A percentile compares a stretch with the other conserved stretches of the same genome.
These are phyloP conservation scores for Oxyteleia sp. DNA, from an alignment of 2,888 invertebrate species.

Conservation along the genomic window DNA sequence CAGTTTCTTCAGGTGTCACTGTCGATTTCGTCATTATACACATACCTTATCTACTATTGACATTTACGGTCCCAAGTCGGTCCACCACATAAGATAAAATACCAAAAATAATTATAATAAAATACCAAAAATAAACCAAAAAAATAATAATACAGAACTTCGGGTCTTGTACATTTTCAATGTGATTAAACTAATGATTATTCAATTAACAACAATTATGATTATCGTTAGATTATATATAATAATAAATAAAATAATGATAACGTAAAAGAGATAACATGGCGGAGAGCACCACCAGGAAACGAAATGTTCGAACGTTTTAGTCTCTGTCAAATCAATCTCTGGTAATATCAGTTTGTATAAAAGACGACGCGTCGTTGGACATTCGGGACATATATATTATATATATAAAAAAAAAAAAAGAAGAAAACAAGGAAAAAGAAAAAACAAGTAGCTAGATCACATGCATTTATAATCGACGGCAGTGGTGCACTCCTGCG, in stretches of 20 bases:
- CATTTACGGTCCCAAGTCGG: slow-evolving; percentile 26
- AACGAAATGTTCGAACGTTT: slow-evolving; percentile 42
- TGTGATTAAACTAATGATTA: slow-evolving; percentile 75
- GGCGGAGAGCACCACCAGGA: slow-evolving; percentile 49
- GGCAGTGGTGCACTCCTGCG: slow-evolving; percentile 67
- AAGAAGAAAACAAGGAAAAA: slow-evolving; percentile 20
- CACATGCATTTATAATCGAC: slow-evolving; percentile 59
- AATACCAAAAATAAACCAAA: slow-evolving; percentile 27
- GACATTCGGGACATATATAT: slow-evolving; percentile 36
- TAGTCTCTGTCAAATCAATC: slow-evolving; percentile 55
- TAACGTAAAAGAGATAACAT: slow-evolving; percentile 46
- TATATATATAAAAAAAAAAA: slow-evolving; percentile 12
- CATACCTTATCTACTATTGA: slow-evolving; percentile 48
- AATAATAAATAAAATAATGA: slow-evolving; percentile 43
- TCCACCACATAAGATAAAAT: slow-evolving; percentile 37
- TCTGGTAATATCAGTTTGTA: slow-evolving; percentile 68
- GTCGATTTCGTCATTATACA: slow-evolving; percentile 45
- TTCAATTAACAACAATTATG: slow-evolving; percentile 59
- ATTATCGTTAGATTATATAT: slow-evolving; percentile 68
- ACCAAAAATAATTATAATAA: slow-evolving; percentile 28
- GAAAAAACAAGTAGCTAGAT: slow-evolving; percentile 51
- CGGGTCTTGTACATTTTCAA: slow-evolving; percentile 76
- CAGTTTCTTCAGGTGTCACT: slow-evolving; percentile 30
- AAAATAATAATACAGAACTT: slow-evolving; percentile 53
- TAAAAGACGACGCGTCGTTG: slow-evolving; percentile 44